Percentiles rank a stretch among this genome's conserved stretches.
Evolutionary conservation across 1,140 invertebrate species (phyloP).

Genomic region (Cylas formicarius): DNA sequence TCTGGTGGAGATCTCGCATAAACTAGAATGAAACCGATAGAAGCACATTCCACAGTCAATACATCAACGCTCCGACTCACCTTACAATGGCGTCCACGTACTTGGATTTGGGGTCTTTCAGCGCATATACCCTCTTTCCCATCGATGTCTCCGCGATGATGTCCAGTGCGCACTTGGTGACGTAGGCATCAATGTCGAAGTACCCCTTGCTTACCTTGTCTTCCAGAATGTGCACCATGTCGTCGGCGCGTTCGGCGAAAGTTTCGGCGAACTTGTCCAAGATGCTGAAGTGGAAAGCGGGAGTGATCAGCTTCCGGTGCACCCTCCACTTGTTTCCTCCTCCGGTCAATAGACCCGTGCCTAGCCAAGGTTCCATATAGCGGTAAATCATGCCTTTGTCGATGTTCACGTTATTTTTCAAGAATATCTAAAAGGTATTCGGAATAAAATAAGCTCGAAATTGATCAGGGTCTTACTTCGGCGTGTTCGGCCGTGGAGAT

Average conservation of each 20-base stretch:
- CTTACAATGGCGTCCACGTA: too few relatives aligned
- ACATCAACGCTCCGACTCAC: neutral
- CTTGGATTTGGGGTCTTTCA: too few relatives aligned
- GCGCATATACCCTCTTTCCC: too few relatives aligned
- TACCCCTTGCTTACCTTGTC: slow-evolving; percentile 44
- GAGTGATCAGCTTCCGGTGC: slow-evolving; percentile 65
- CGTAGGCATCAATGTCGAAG: slow-evolving; percentile 52
- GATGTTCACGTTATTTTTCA: slow-evolving; percentile 46
- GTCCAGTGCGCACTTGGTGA: slow-evolving; percentile 52
- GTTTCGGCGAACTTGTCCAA: slow-evolving; percentile 63
- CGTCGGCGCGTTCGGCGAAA: slow-evolving; percentile 57
- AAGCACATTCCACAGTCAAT: too few relatives aligned
- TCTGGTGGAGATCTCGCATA: too few relatives aligned
- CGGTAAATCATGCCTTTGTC: slow-evolving; percentile 46
- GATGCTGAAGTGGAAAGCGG: slow-evolving; percentile 73
- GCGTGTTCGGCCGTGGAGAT: too few relatives aligned
- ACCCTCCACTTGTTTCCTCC: slow-evolving; percentile 59
- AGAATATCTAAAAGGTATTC: too few relatives aligned
- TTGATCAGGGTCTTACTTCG: too few relatives aligned
- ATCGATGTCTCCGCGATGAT: slow-evolving; percentile 61
- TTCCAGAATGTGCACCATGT: slow-evolving; percentile 48
- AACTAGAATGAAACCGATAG: too few relatives aligned
- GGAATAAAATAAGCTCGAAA: too few relatives aligned
- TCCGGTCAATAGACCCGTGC: slow-evolving; percentile 65
- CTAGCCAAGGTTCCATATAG: slow-evolving; percentile 70